Percentiles rank a stretch among this genome's conserved stretches.
These are phyloP conservation scores for Podarcis cretensis DNA, from an alignment of 2,113 vertebrate genomes.

Conservation along the genomic window DNA sequence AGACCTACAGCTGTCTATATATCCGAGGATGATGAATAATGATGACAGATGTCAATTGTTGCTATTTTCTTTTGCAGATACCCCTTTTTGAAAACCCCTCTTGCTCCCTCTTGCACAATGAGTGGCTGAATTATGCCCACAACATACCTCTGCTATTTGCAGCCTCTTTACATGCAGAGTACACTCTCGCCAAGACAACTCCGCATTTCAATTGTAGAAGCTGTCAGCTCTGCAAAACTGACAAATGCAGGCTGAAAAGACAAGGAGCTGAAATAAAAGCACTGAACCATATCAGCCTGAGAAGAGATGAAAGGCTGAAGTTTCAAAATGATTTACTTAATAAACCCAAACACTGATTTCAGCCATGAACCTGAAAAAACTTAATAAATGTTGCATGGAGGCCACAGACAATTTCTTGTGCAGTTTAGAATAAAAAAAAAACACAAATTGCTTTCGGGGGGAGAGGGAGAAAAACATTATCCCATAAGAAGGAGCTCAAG, in stretches of 20 bases:
- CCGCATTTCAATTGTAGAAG: constrained; percentile 17
- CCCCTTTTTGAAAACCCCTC: not conserved
- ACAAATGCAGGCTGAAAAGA: constrained; percentile 22
- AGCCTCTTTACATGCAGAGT: constrained; percentile 18
- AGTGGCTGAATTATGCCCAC: constrained; percentile 6
- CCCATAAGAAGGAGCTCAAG: not conserved
- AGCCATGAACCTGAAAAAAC: not conserved
- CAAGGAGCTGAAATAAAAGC: constrained; percentile 29
- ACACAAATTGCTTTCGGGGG: not conserved
- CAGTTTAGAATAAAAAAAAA: not conserved
- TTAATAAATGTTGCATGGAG: not conserved
- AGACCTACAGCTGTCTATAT: not conserved
- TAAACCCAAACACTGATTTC: constrained; percentile 10
- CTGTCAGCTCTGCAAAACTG: constrained; percentile 14
- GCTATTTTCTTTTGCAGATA: not conserved
- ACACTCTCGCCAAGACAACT: not conserved
- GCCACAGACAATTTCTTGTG: not conserved
- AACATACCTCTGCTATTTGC: not conserved
- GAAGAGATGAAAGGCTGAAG: constrained; percentile 5
- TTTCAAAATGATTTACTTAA: constrained; percentile 24
- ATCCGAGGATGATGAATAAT: not conserved
- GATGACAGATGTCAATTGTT: not conserved
- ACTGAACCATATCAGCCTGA: constrained; percentile 13
- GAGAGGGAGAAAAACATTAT: not conserved
- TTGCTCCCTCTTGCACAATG: not conserved